These are phyloP conservation scores for Drosophila jambulina DNA, from an alignment of 1,140 invertebrate species.

Conservation along the genomic window DNA sequence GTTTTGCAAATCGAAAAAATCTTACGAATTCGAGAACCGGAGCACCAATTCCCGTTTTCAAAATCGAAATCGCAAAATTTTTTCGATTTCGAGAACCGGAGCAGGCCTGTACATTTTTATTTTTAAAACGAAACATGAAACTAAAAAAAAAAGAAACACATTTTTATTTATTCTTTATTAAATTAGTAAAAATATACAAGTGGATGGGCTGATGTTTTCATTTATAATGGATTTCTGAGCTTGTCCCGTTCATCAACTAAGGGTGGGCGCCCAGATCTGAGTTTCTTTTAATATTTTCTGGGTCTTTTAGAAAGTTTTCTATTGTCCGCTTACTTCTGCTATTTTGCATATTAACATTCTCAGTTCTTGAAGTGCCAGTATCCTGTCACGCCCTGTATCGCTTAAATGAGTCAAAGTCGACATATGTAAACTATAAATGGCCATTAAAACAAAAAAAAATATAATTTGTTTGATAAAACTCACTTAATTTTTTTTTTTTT, in stretches of 20 bases:
- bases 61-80: no score
- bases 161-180: no score
- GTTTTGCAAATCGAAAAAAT: no score
- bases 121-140: no score
- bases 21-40: no score
- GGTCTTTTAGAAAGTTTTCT: neutral
- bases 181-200: no score
- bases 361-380: neutral
- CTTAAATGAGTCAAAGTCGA: neutral
- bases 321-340: neutral
- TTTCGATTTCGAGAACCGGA: no score
- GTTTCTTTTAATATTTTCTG: neutral
- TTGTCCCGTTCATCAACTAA: neutral
- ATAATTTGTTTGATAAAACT: neutral
- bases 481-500: neutral
- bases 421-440: neutral
- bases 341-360: conserved; percentile 3
- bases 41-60: no score
- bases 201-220: neutral
- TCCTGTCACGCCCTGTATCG: neutral
- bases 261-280: neutral
- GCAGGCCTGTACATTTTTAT: no score
- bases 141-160: no score
- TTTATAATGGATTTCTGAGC: neutral
- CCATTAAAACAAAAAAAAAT: neutral